Evolutionary conservation across 92 coral and sea anemone species (phyloP).

Genomic region (Palythoa heliodiscus): DNA sequence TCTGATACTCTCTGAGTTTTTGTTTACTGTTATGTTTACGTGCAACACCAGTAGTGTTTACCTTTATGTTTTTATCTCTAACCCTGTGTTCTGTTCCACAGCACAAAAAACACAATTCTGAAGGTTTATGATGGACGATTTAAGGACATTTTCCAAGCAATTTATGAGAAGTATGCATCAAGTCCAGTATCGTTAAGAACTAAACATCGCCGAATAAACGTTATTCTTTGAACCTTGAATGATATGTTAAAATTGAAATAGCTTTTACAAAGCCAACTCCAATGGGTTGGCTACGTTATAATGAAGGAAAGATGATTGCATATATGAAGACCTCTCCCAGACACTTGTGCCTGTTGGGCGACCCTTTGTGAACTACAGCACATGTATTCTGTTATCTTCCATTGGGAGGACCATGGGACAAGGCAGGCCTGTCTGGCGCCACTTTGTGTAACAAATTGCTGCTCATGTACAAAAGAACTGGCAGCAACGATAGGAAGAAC

Average conservation of each 20-base stretch:
- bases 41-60: neutral
- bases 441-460: no score
- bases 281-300: neutral
- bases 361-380: no score
- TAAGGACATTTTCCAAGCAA: slow-evolving; percentile 95
- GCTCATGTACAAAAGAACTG: no score
- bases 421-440: no score
- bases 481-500: no score
- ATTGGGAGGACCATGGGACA: no score
- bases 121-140: slow-evolving; percentile 98
- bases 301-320: no score
- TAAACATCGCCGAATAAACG: neutral
- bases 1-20: neutral
- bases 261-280: no score
- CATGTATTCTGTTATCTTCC: no score
- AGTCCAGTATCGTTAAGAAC: neutral
- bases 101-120: slow-evolving; percentile 97
- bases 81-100: slow-evolving; percentile 17
- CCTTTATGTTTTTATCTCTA: neutral
- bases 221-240: no score
- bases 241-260: neutral
- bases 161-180: slow-evolving; percentile 79
- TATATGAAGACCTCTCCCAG: no score
- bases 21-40: neutral
- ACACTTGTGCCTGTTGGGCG: no score